Conservation (phyloP, 2,888 invertebrate species). For the Trachelus tabidus region DNA sequence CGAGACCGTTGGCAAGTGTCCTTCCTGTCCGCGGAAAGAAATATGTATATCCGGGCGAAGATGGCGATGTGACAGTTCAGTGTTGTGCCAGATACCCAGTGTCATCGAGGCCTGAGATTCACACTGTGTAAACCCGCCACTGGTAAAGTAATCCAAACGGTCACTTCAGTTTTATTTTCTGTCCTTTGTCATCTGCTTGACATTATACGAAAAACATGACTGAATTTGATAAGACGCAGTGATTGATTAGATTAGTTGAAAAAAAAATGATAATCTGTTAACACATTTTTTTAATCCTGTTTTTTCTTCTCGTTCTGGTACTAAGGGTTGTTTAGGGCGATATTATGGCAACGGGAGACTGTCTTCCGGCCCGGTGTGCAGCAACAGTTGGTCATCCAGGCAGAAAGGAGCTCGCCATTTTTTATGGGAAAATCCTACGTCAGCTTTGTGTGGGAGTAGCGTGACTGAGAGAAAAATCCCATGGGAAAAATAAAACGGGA, state of each 20-base stretch:
- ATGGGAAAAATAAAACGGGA: neutral
- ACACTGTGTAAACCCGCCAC: neutral
- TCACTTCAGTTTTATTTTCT: neutral
- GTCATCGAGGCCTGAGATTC: neutral
- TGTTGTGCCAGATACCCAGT: constrained; percentile 29
- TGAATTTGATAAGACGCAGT: no score
- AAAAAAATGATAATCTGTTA: neutral
- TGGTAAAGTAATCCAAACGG: neutral
- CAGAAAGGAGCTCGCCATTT: neutral
- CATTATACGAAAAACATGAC: no score
- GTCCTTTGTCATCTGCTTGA: no score
- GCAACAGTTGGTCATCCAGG: constrained; percentile 14
- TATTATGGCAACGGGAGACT: constrained; percentile 18
- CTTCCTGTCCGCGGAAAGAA: constrained; percentile 24
- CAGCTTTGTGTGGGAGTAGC: neutral
- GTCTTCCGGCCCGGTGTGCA: constrained; percentile 31
- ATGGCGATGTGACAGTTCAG: constrained; percentile 17
- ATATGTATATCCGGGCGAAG: constrained; percentile 15
- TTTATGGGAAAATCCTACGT: neutral
- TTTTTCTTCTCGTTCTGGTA: neutral
- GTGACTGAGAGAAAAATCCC: neutral
- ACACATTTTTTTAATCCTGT: neutral
- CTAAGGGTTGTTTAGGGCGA: neutral
- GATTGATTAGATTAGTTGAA: neutral
- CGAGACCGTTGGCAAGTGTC: constrained; percentile 25